Base-by-base conservation (phyloP, 2,113 vertebrate genomes). In the Macrotus californicus region DNA sequence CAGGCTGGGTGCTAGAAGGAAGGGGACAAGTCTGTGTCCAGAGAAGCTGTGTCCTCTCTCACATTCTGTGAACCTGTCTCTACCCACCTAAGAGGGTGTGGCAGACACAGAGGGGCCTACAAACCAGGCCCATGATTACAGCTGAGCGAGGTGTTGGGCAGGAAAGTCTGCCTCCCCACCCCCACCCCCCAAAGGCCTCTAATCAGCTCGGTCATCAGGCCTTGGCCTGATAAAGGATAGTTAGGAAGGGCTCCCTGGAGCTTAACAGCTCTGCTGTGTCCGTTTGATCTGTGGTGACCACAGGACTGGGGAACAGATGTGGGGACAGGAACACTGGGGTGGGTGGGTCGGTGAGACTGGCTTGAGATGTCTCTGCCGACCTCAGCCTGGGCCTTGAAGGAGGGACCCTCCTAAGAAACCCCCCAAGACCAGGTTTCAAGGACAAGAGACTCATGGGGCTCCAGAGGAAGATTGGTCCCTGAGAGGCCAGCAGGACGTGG, bases 1-100 rank as follows among this genome's bases (percentile, higher is more conserved):
- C 7, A 6, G 48, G 29, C 36, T n/a, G 2, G 3, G 7, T n/a
- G 7, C 16, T 36, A 16, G 72, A 0, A 0, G 43, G 22, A 2
- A n/a, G 22, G 43, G 50, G 61, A 31, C 31, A 39, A 48, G 7
- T 34, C 50, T 39, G 61, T 8, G 15, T 52, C 41, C 41, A 1
- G 1, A 46, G 29, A 34, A 46, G 80, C 39, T 3, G 24, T 19
- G 6, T 43, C 7, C 41, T 83, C 7, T 19, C 7, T 19, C 46
- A n/a, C 39, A 46, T 41, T 13, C 36, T 4, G 12, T 0, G 0
- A 31, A 41, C 39, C 50, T 48, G 34, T 13, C 59, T 10, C 43
- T 21, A 8, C 24, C 5, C 22, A 11, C 13, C 11, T 15, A 31
- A 67, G 31, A 46, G 11, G 11, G 5, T 3, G 29, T 7, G 12